These are phyloP conservation scores for Drosophila paranaensis DNA, from an alignment of 2,888 invertebrate genomes.

Conservation along the genomic window DNA sequence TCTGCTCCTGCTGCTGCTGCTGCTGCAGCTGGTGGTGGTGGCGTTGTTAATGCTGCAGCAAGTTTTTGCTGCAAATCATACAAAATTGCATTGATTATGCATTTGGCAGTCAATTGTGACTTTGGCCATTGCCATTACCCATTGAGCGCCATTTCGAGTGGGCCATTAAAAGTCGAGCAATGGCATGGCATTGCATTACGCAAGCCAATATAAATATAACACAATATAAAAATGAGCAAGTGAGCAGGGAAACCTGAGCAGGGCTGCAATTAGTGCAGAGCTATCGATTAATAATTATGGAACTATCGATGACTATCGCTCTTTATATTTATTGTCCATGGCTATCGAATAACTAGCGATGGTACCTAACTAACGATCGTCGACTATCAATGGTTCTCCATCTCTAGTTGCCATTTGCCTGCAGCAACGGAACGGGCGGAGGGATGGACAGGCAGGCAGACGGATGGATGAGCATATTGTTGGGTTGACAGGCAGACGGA, in stretches of 20 bases:
- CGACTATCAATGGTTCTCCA: too few relatives aligned
- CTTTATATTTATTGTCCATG: too few relatives aligned
- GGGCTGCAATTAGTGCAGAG: too few relatives aligned
- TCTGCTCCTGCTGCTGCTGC: neutral
- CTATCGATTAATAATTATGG: too few relatives aligned
- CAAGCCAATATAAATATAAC: neutral
- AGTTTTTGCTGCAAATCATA: conserved; percentile 56
- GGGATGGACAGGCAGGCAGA: neutral
- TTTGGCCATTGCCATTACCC: conserved; percentile 34
- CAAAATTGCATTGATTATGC: conserved; percentile 77
- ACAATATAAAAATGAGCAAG: neutral
- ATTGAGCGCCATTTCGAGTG: conserved; percentile 59
- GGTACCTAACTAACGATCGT: too few relatives aligned
- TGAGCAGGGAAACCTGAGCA: too few relatives aligned
- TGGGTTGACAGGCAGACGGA: too few relatives aligned
- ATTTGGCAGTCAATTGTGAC: conserved; percentile 77
- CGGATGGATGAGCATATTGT: too few relatives aligned
- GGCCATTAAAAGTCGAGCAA: conserved; percentile 45
- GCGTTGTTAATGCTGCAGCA: neutral
- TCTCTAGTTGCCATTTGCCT: too few relatives aligned
- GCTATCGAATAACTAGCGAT: too few relatives aligned
- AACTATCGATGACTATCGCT: too few relatives aligned
- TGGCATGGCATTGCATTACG: neutral
- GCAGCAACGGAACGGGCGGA: too few relatives aligned
- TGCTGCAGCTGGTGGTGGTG: neutral